Evolutionary conservation across 2,113 vertebrate species (phyloP).

Genomic region (Ictalurus furcatus): DNA sequence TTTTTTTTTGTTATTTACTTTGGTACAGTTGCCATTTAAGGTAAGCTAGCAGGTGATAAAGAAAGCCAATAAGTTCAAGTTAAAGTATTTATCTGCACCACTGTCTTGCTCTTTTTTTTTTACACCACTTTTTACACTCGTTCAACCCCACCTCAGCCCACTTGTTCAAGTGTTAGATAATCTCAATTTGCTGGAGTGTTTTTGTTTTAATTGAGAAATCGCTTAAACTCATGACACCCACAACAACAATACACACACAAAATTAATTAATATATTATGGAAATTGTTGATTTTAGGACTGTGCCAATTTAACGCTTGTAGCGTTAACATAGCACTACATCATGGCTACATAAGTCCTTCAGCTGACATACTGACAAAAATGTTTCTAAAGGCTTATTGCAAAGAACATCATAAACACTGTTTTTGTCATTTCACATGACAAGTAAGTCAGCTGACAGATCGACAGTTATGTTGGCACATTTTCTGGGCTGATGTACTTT

Average conservation of each 20-base stretch:
- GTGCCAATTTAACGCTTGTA: too few relatives aligned
- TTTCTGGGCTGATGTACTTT: neutral
- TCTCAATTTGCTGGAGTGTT: too few relatives aligned
- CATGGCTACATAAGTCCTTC: neutral
- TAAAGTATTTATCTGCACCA: neutral
- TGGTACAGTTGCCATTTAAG: neutral
- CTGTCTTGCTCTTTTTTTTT: neutral
- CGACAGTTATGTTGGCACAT: neutral
- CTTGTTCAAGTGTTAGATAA: too few relatives aligned
- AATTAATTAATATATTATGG: too few relatives aligned
- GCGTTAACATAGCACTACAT: neutral
- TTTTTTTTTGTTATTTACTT: neutral
- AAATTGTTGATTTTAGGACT: neutral
- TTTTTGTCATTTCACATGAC: neutral
- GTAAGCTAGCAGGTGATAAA: neutral
- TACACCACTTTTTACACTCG: neutral
- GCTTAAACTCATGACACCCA: too few relatives aligned
- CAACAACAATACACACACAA: too few relatives aligned
- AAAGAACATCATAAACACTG: too few relatives aligned
- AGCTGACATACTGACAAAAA: neutral
- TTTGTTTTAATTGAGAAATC: too few relatives aligned
- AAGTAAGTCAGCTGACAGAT: neutral
- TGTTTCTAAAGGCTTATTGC: neutral
- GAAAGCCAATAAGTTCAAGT: neutral
- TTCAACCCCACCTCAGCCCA: neutral